phyloP scores from a whole-genome alignment of 2,888 invertebrate species.

The Lasioglossum pauxillum region DNA sequence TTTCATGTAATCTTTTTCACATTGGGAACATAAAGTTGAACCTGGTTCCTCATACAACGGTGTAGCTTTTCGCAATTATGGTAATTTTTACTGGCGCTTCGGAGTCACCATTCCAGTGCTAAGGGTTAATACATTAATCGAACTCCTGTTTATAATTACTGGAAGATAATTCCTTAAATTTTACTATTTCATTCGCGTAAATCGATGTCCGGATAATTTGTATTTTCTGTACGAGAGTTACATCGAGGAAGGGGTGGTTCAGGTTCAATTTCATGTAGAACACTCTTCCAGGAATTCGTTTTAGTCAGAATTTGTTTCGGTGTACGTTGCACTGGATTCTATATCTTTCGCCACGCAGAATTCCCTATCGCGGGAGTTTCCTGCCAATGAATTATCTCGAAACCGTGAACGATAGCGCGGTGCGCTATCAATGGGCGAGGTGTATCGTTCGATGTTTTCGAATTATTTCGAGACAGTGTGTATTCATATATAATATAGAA shows the following conservation, averaged over 20 bases:
- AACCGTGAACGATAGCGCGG: conserved; percentile 44
- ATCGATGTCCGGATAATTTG: not conserved
- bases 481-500: not conserved
- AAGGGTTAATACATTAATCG: not conserved
- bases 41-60: too few relatives aligned
- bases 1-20: too few relatives aligned
- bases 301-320: not conserved
- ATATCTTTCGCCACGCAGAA: not conserved
- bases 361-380: conserved; percentile 55
- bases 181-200: not conserved
- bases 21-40: too few relatives aligned
- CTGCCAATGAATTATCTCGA: conserved; percentile 58
- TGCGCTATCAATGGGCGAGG: conserved; percentile 19
- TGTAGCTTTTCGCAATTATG: too few relatives aligned
- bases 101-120: too few relatives aligned
- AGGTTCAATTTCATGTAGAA: not conserved
- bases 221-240: not conserved
- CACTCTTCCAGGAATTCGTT: not conserved
- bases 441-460: conserved; percentile 14
- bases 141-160: not conserved
- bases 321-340: not conserved
- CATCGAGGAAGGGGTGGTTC: not conserved
- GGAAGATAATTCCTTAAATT: not conserved
- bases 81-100: too few relatives aligned
- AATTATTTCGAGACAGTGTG: not conserved